Percentiles rank a stretch among this genome's conserved stretches.
phyloP scores from a whole-genome alignment of 92 coral and sea anemone species.

The Epizoanthus ramosus region DNA sequence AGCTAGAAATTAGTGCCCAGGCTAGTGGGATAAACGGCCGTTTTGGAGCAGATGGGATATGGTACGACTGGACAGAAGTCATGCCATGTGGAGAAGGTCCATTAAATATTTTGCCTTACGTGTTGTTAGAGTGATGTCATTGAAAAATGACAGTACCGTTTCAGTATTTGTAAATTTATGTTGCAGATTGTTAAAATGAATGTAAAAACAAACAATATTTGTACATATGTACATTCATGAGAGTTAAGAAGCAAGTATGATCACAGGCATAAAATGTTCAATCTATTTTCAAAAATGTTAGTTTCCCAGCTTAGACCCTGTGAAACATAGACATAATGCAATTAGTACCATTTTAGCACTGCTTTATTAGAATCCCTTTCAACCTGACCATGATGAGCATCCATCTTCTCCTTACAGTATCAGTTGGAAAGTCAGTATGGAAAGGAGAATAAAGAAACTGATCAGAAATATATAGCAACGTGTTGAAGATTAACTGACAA shows the following conservation, averaged over 20 bases:
- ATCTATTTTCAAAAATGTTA: background rate
- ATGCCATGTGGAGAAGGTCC: slow-evolving; percentile 84
- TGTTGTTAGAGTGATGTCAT: slow-evolving; percentile 80
- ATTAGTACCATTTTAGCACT: background rate
- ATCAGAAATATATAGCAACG: background rate
- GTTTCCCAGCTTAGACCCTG: background rate
- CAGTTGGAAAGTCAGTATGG: background rate
- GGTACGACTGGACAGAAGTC: slow-evolving; percentile 90
- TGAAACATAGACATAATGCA: background rate
- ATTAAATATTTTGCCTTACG: slow-evolving; percentile 86
- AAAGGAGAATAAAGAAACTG: background rate
- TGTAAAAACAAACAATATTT: slow-evolving; percentile 11
- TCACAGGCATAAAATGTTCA: background rate
- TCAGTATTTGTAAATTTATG: slow-evolving; percentile 14
- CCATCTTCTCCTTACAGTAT: background rate
- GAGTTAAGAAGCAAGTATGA: background rate
- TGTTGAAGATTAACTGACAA: too few species aligned
- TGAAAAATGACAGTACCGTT: slow-evolving; percentile 27
- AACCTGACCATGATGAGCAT: too few species aligned
- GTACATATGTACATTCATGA: slow-evolving; percentile 13
- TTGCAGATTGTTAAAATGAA: slow-evolving; percentile 13
- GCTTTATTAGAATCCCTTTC: background rate
- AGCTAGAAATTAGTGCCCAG: slow-evolving; percentile 68
- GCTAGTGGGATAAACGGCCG: slow-evolving; percentile 93
- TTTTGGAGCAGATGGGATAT: slow-evolving; percentile 79